Conservation (phyloP, 2,888 invertebrate species). For the Cosmopolites sordidus region DNA sequence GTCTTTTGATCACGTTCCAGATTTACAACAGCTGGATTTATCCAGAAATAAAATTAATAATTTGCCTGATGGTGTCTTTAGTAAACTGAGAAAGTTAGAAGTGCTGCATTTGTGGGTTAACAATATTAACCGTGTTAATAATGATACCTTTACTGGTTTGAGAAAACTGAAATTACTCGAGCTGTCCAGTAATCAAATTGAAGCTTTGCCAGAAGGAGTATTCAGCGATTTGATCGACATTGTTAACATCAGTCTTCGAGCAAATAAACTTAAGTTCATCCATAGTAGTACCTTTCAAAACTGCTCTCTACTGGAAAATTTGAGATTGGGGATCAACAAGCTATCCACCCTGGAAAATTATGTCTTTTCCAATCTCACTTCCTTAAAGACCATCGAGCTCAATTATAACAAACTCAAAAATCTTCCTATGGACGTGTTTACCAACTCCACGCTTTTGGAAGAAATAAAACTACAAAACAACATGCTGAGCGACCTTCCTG, state of each 20-base stretch:
- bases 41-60: conserved; percentile 61
- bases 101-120: conserved; percentile 65
- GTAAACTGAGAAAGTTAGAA: conserved; percentile 57
- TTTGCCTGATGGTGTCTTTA: conserved; percentile 60
- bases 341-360: conserved; percentile 29
- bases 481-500: conserved; percentile 45
- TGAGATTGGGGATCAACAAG: conserved; percentile 51
- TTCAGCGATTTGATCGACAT: conserved; percentile 46
- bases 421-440: conserved; percentile 61
- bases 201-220: conserved; percentile 56
- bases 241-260: conserved; percentile 31
- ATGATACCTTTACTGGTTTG: conserved; percentile 61
- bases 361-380: conserved; percentile 54
- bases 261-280: conserved; percentile 50
- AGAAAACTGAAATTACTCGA: conserved; percentile 63
- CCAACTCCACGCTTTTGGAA: conserved; percentile 54
- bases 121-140: conserved; percentile 40
- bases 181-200: conserved; percentile 63
- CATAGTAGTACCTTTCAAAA: conserved; percentile 59
- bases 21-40: conserved; percentile 64
- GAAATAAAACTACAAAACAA: conserved; percentile 62
- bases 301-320: conserved; percentile 54
- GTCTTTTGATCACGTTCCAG: conserved; percentile 60
- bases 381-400: conserved; percentile 30
- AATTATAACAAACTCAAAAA: conserved; percentile 46